These are phyloP conservation scores for Oreochromis niloticus DNA, from an alignment of 2,113 vertebrate genomes.

Conservation along the genomic window DNA sequence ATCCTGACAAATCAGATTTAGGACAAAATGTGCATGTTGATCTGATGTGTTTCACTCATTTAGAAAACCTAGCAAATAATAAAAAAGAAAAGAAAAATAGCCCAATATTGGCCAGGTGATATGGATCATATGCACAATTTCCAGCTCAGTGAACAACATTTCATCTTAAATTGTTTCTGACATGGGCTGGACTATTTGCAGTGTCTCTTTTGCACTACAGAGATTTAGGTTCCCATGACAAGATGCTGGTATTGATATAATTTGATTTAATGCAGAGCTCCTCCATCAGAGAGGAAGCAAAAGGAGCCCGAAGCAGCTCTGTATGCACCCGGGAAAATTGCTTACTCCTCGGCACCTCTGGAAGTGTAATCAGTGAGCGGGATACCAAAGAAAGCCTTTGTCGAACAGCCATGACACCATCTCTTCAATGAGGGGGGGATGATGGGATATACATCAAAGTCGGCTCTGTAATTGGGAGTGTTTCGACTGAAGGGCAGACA, in stretches of 20 bases:
- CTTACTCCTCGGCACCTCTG: conserved; percentile 19
- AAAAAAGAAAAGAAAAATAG: not conserved
- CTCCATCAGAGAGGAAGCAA: not conserved
- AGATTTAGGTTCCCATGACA: not conserved
- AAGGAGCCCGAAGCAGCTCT: not conserved
- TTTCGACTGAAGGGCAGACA: not conserved
- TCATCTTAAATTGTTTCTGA: not conserved
- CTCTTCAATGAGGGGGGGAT: not conserved
- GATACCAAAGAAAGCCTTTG: conserved; percentile 9
- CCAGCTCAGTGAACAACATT: not conserved
- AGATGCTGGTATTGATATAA: conserved; percentile 8
- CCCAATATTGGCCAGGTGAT: not conserved
- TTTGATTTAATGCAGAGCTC: conserved; percentile 15
- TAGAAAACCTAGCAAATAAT: not conserved
- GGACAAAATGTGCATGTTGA: not conserved
- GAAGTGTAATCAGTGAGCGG: not conserved
- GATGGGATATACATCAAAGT: conserved; percentile 34
- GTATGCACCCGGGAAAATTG: not conserved
- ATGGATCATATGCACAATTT: not conserved
- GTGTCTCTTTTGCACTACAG: not conserved
- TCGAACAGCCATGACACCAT: not conserved
- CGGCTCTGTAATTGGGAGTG: not conserved
- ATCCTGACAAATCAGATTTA: not conserved
- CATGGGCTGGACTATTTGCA: not conserved
- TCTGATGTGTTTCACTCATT: not conserved